Percentiles rank a stretch among this genome's conserved stretches.
phyloP scores from a whole-genome alignment of 2,888 invertebrate species.

The Pachymerium ferrugineum region DNA sequence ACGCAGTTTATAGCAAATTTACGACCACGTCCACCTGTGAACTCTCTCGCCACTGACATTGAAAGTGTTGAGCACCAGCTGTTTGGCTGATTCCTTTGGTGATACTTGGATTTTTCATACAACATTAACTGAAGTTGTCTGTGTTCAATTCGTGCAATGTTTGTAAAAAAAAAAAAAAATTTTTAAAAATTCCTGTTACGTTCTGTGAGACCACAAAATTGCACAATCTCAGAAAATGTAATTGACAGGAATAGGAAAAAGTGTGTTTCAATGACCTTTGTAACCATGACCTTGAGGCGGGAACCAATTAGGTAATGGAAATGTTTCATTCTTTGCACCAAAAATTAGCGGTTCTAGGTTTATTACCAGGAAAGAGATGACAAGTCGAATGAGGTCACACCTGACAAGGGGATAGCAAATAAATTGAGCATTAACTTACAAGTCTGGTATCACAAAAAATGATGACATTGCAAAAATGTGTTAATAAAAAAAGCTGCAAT shows the following conservation, averaged over 20 bases:
- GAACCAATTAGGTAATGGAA: slow-evolving; percentile 20
- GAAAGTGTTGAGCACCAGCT: slow-evolving; percentile 1
- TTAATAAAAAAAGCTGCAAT: not conserved
- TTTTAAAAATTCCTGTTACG: too few relatives aligned
- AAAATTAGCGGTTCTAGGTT: not conserved
- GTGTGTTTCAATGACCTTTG: slow-evolving; percentile 5
- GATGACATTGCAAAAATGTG: not conserved
- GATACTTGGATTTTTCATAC: too few relatives aligned
- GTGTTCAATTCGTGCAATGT: too few relatives aligned
- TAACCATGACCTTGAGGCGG: not conserved
- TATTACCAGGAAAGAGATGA: slow-evolving; percentile 7
- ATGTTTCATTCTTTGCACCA: not conserved
- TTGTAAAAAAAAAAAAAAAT: too few relatives aligned
- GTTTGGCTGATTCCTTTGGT: slow-evolving; percentile 16
- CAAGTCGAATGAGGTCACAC: not conserved
- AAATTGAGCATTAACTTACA: not conserved
- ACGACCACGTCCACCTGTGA: slow-evolving; percentile 20
- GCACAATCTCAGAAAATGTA: too few relatives aligned
- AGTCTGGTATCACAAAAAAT: not conserved
- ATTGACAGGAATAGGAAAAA: too few relatives aligned
- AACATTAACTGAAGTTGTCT: too few relatives aligned
- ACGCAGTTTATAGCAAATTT: slow-evolving; percentile 19
- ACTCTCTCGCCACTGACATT: not conserved
- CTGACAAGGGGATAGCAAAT: not conserved
- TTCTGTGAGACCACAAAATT: too few relatives aligned